A percentile compares a stretch with the other conserved stretches of the same genome.
These are phyloP conservation scores for Enteromius mattozi DNA, from an alignment of 2,797 vertebrate genomes.

Conservation along the genomic window DNA sequence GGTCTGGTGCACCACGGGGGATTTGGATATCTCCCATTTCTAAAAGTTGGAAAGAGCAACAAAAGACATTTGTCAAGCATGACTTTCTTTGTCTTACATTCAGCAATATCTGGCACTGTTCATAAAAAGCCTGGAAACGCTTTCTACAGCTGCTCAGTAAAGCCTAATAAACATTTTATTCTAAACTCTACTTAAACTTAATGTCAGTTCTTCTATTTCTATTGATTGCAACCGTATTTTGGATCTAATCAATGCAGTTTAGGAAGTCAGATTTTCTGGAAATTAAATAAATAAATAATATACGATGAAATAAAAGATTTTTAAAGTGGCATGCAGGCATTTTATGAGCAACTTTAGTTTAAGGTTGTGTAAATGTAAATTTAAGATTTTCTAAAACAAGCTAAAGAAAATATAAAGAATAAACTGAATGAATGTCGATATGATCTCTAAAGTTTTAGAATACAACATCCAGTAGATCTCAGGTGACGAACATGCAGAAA, in stretches of 20 bases:
- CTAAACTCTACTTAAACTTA: too few species aligned
- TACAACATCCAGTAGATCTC: neutral
- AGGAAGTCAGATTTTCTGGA: neutral
- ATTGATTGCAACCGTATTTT: neutral
- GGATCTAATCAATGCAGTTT: neutral
- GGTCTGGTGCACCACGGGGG: constrained; percentile 75
- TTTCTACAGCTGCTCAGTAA: neutral
- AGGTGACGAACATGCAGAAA: neutral
- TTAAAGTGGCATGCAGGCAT: neutral
- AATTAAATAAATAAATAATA: neutral
- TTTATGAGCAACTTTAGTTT: neutral
- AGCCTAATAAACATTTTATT: neutral
- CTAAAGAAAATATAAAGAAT: neutral
- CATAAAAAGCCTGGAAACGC: neutral
- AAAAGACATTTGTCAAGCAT: neutral
- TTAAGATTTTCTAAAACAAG: neutral
- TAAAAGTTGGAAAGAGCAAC: constrained; percentile 56
- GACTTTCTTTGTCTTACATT: neutral
- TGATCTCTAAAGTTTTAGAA: neutral
- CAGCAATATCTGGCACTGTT: neutral
- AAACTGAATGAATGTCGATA: neutral
- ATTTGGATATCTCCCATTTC: constrained; percentile 81
- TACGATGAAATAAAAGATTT: too few species aligned
- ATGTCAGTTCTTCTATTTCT: neutral
- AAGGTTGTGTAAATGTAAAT: neutral